A percentile compares a stretch with the other conserved stretches of the same genome.
phyloP scores from a whole-genome alignment of 2,888 invertebrate genomes.

The Epiblema foenella region DNA sequence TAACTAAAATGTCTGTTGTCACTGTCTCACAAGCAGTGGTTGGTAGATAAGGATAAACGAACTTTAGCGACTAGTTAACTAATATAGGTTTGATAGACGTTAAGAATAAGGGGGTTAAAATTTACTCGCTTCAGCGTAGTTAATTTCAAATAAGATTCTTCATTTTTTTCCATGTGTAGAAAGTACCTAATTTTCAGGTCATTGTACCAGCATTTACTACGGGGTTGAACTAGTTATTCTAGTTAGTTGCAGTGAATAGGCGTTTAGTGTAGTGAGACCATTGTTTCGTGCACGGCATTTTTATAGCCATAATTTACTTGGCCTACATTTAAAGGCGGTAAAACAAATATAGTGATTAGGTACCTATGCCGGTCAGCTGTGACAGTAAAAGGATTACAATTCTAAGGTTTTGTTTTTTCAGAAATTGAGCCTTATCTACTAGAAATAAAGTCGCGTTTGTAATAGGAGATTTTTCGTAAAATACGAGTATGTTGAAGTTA shows the following conservation, averaged over 20 bases:
- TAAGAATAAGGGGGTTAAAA: too few relatives aligned
- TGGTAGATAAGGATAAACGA: too few relatives aligned
- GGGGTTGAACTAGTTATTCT: constrained; percentile 5
- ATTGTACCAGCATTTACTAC: background rate
- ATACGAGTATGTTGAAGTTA: background rate
- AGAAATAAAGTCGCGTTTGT: background rate
- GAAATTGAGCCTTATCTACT: background rate
- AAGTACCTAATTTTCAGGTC: background rate
- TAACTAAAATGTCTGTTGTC: too few relatives aligned
- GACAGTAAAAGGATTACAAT: background rate
- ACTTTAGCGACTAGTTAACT: too few relatives aligned
- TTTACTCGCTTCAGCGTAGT: background rate
- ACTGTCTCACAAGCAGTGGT: too few relatives aligned
- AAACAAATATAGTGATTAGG: background rate
- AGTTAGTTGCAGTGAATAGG: background rate
- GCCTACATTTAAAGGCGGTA: constrained; percentile 14
- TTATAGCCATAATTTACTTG: constrained; percentile 2
- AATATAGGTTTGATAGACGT: too few relatives aligned
- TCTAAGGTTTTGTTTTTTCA: background rate
- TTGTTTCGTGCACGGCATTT: constrained; percentile 1
- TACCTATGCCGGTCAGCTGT: constrained; percentile 9
- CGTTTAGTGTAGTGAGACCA: background rate
- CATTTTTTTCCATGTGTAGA: background rate
- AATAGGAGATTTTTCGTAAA: background rate
- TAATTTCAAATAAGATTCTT: background rate